Percentiles rank a stretch among this genome's conserved stretches.
These are phyloP conservation scores for Aegypius monachus DNA, from an alignment of 2,113 vertebrate species.

Conservation along the genomic window DNA sequence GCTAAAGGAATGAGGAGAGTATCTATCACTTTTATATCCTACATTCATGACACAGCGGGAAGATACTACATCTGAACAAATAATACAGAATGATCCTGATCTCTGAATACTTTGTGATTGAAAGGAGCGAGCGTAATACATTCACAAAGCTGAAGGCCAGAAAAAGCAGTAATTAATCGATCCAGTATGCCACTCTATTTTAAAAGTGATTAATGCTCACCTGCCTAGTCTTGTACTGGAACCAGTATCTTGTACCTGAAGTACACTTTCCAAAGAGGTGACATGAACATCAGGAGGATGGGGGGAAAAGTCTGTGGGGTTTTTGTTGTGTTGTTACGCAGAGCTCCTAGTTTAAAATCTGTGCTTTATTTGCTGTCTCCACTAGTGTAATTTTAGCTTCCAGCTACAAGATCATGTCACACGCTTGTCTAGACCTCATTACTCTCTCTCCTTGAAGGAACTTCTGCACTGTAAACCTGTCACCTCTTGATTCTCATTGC, in stretches of 20 bases:
- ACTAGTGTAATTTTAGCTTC: slow-evolving; percentile 22
- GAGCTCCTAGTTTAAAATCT: background rate
- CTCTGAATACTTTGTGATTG: background rate
- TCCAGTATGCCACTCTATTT: background rate
- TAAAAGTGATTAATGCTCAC: background rate
- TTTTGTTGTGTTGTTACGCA: background rate
- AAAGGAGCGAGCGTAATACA: background rate
- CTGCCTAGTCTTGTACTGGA: background rate
- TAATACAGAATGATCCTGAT: background rate
- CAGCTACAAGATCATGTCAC: slow-evolving; percentile 12
- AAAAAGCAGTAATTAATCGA: background rate
- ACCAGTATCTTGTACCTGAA: background rate
- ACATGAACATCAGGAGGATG: background rate
- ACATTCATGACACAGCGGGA: background rate
- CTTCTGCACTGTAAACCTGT: slow-evolving; percentile 1
- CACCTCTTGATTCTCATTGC: slow-evolving; percentile 29
- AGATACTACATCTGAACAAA: background rate
- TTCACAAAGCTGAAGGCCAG: background rate
- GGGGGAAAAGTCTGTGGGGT: background rate
- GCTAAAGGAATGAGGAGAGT: background rate
- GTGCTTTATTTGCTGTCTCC: background rate
- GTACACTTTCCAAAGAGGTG: background rate
- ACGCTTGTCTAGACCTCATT: slow-evolving; percentile 1
- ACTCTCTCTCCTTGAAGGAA: slow-evolving; percentile 12
- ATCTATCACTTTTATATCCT: background rate